These are phyloP conservation scores for Varanus komodoensis DNA, from an alignment of 2,113 vertebrate species.

Conservation along the genomic window DNA sequence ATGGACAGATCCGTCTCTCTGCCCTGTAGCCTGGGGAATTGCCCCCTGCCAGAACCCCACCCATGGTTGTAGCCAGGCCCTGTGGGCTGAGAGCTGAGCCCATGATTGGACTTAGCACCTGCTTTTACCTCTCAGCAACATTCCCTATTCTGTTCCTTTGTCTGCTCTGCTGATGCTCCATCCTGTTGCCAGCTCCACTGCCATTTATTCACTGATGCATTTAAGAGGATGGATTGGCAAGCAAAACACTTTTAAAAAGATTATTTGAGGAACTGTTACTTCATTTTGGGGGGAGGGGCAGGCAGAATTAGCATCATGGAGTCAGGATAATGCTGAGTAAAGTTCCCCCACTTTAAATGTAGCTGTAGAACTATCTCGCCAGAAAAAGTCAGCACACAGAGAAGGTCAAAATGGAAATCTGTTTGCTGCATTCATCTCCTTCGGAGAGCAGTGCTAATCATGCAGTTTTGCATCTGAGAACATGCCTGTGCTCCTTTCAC, in stretches of 20 bases:
- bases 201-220: not conserved
- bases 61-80: not conserved
- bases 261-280: not conserved
- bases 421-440: not conserved
- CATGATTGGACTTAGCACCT: not conserved
- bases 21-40: too few relatives aligned
- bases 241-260: not conserved
- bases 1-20: too few relatives aligned
- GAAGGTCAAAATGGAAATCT: not conserved
- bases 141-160: not conserved
- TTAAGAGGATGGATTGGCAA: slow-evolving; percentile 26
- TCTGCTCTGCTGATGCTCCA: not conserved
- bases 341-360: not conserved
- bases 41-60: not conserved
- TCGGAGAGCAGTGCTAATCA: not conserved
- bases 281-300: not conserved
- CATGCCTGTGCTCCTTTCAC: not conserved
- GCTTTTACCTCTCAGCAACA: not conserved
- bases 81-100: not conserved
- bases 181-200: not conserved
- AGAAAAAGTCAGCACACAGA: not conserved
- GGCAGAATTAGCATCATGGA: not conserved
- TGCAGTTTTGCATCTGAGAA: not conserved
- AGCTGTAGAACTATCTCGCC: not conserved
- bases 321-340: not conserved